Evolutionary conservation across 1,140 invertebrate genomes (phyloP).

Genomic region (Heliconius hewitsoni): DNA sequence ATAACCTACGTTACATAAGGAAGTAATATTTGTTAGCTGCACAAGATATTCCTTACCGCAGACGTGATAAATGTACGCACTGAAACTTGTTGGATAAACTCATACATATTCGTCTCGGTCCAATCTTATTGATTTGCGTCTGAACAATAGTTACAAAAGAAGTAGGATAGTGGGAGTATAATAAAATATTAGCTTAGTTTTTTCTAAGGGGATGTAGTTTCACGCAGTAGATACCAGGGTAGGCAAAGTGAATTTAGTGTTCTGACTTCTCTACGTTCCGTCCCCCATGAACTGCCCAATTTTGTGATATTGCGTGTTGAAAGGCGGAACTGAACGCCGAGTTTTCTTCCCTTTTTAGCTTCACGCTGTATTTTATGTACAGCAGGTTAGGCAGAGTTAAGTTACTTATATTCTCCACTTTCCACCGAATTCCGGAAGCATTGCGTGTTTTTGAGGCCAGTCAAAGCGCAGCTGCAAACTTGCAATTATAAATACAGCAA

Average conservation of each 20-base stretch:
- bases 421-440: too few relatives aligned
- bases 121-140: conserved; percentile 1
- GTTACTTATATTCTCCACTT: too few relatives aligned
- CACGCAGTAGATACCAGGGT: too few relatives aligned
- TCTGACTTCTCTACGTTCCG: too few relatives aligned
- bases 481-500: too few relatives aligned
- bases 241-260: too few relatives aligned
- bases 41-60: conserved; percentile 2
- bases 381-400: background rate
- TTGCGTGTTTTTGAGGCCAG: too few relatives aligned
- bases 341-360: background rate
- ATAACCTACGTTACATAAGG: background rate
- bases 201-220: background rate
- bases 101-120: conserved; percentile 13
- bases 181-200: background rate
- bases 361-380: background rate
- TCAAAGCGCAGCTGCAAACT: too few relatives aligned
- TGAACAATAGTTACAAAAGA: conserved; percentile 6
- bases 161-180: background rate
- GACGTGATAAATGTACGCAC: conserved; percentile 3
- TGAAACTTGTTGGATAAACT: conserved; percentile 9
- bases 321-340: too few relatives aligned
- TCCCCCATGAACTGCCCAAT: too few relatives aligned
- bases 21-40: background rate
- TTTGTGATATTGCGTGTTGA: too few relatives aligned